Base-by-base conservation (phyloP, 2,888 invertebrate genomes). In the Calameuta pallipes region DNA sequence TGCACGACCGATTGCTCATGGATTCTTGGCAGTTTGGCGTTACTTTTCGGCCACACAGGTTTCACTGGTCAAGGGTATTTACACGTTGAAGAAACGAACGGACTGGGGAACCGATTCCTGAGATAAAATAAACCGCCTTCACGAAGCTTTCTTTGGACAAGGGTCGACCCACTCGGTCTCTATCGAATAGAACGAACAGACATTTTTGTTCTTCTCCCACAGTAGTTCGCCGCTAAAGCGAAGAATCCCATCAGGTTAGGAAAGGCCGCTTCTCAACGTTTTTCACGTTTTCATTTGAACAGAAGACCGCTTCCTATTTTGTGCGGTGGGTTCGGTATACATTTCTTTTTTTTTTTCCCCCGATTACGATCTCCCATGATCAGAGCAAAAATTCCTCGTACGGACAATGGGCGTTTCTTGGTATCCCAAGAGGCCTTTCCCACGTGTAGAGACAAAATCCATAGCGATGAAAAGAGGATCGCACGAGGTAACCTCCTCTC, bases 1-100 rank as follows among this genome's bases (percentile, higher is more conserved):
- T 83, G 82, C 83, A 76, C 76, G 73, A 76, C 37, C 76, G 71
- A 56, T 76, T 78, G 75, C 76, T 37, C 69, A 69, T 56, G 73
- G 68, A 33, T 31, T 12, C 56, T 56, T 75, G 73, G 37, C 70
- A 75, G 69, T 41, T 71, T 71, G 31, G 71, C 71, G 71, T 71
- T 71, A 71, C 71, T 71, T 71, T 71, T 33, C 71, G 23, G 71
- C 71, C 34, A 31, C 33, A 3, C 71, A 4, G 31, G 34, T 34
- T 71, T 34, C 71, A 71, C 71, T 11, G 71, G 31, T 71, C 71
- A 71, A 71, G 71, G 71, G 71, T 71, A 71, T 31, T 34, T 71
- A 23, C 23, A 9, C 71, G 12, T 71, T 31, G 12, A 71, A 34
- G 33, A 56, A 56, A 56, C 56, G 9, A 56, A 9, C 56, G 9